Conservation (phyloP, 2,888 invertebrate species). For the Cylindroiulus punctatus region DNA sequence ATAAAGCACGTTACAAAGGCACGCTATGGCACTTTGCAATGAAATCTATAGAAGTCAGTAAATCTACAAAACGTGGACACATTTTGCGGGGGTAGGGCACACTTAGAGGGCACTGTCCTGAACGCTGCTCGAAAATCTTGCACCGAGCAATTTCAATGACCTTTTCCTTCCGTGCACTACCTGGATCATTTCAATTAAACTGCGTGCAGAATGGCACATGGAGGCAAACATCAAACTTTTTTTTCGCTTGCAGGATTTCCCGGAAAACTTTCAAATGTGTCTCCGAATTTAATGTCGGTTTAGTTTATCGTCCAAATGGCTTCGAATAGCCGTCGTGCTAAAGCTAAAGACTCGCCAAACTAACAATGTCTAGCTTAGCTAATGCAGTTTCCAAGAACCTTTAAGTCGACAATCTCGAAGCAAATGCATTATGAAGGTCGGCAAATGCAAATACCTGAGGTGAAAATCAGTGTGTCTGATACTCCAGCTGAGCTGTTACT, state of each 20-base stretch:
- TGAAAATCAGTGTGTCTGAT: too few species aligned
- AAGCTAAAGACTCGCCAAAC: too few species aligned
- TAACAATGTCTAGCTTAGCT: too few species aligned
- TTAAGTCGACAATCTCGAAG: too few species aligned
- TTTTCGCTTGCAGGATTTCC: background rate
- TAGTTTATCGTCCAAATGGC: background rate
- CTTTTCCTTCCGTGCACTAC: constrained; percentile 23
- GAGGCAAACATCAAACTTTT: constrained; percentile 9
- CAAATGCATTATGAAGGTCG: too few species aligned
- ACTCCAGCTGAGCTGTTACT: too few species aligned
- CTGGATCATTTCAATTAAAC: constrained; percentile 32
- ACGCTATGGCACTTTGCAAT: constrained; percentile 28
- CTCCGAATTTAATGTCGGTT: background rate
- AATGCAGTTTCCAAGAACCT: too few species aligned
- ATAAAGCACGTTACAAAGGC: constrained; percentile 20
- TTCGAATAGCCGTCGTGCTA: background rate
- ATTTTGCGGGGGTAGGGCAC: constrained; percentile 27
- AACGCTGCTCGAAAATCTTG: background rate
- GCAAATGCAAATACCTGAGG: too few species aligned
- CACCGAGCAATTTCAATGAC: background rate
- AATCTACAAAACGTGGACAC: constrained; percentile 24
- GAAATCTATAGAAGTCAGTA: constrained; percentile 28
- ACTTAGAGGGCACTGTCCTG: constrained; percentile 29
- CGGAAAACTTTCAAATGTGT: background rate
- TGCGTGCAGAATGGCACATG: background rate